Evolutionary conservation across 1,140 invertebrate species (phyloP).

Genomic region (Ectropis grisescens): DNA sequence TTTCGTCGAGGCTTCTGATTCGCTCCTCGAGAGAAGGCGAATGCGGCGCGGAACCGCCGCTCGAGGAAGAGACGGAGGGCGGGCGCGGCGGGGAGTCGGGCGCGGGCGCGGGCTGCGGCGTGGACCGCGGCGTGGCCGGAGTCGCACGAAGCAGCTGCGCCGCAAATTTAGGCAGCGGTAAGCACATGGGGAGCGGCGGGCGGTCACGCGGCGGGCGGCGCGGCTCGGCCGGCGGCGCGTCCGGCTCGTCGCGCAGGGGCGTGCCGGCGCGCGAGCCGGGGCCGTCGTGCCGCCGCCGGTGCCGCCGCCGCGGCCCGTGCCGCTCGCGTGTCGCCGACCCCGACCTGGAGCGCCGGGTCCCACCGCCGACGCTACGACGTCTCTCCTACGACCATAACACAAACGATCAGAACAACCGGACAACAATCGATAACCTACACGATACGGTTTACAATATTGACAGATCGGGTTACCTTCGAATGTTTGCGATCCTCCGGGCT

Average conservation of each 20-base stretch:
- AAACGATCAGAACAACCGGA: no score
- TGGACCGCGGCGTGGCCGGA: slow-evolving; percentile 52
- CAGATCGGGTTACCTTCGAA: slow-evolving; percentile 48
- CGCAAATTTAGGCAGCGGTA: slow-evolving; percentile 89
- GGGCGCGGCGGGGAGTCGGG: slow-evolving; percentile 50
- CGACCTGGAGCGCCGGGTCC: slow-evolving; percentile 37
- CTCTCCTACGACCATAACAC: no score
- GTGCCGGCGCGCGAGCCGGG: slow-evolving; percentile 79
- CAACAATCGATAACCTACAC: no score
- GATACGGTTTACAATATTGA: no score
- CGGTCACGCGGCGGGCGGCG: slow-evolving; percentile 74
- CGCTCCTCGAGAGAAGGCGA: slow-evolving; percentile 85
- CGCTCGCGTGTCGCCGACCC: slow-evolving; percentile 30
- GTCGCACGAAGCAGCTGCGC: slow-evolving; percentile 73
- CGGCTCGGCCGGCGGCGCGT: slow-evolving; percentile 80
- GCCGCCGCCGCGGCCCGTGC: slow-evolving; percentile 29
- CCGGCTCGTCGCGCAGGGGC: slow-evolving; percentile 87
- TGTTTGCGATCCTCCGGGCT: slow-evolving; percentile 56
- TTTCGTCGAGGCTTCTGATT: slow-evolving; percentile 90
- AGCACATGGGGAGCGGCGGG: slow-evolving; percentile 76
- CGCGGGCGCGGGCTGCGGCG: slow-evolving; percentile 48
- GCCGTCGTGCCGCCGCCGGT: slow-evolving; percentile 36
- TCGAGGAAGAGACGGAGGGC: slow-evolving; percentile 71
- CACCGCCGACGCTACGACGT: slow-evolving; percentile 38
- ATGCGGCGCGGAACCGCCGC: slow-evolving; percentile 72